Conservation (phyloP, 2,113 vertebrate genomes). For the Dipodomys merriami region DNA sequence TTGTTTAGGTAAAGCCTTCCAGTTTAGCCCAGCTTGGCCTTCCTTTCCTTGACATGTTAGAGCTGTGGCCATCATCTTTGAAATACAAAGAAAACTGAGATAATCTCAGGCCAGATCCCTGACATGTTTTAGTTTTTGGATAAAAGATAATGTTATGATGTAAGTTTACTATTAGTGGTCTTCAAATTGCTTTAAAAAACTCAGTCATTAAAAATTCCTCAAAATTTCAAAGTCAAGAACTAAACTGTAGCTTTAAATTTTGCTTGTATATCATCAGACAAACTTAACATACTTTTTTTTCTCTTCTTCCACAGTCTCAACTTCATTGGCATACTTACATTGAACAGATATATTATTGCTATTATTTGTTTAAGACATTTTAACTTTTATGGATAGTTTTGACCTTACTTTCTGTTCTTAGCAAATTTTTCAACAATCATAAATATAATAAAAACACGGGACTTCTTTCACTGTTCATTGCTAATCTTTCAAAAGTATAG, state of each 20-base stretch:
- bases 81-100: not conserved
- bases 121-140: not conserved
- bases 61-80: not conserved
- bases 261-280: not conserved
- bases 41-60: not conserved
- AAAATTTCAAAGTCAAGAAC: constrained; percentile 40
- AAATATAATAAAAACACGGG: not conserved
- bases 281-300: not conserved
- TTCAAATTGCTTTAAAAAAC: not conserved
- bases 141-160: not conserved
- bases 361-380: not conserved
- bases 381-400: not conserved
- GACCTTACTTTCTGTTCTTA: constrained; percentile 12
- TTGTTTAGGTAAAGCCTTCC: not conserved
- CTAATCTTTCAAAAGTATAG: not conserved
- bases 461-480: not conserved
- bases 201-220: not conserved
- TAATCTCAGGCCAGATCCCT: not conserved
- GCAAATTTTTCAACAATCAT: not conserved
- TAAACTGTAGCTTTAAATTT: constrained; percentile 7
- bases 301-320: not conserved
- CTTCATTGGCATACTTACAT: constrained; percentile 6
- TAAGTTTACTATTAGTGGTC: not conserved
- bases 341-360: not conserved
- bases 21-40: not conserved